These are phyloP conservation scores for Narcine bancroftii DNA, from an alignment of 2,113 vertebrate species.

Conservation along the genomic window DNA sequence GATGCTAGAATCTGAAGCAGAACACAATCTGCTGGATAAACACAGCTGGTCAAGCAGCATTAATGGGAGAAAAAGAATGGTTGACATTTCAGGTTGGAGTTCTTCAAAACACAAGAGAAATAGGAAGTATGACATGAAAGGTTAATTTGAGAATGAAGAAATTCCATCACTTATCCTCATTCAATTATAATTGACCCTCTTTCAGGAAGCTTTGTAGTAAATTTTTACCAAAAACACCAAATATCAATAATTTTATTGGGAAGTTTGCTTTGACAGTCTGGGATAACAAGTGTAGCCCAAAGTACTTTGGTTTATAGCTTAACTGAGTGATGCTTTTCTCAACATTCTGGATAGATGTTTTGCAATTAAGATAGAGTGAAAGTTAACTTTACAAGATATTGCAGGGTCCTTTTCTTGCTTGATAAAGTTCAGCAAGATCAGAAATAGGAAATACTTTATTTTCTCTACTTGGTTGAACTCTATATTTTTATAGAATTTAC, in stretches of 20 bases:
- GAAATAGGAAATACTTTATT: background rate
- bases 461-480: background rate
- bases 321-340: background rate
- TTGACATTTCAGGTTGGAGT: too few relatives aligned
- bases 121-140: background rate
- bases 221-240: slow-evolving; percentile 4
- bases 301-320: background rate
- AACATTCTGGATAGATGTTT: background rate
- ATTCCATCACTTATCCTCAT: background rate
- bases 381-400: background rate
- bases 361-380: background rate
- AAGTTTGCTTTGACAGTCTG: background rate
- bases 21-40: too few relatives aligned
- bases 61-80: too few relatives aligned
- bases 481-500: background rate
- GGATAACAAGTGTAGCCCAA: background rate
- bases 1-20: too few relatives aligned
- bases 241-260: background rate
- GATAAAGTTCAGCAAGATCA: background rate
- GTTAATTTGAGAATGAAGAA: background rate
- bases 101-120: too few relatives aligned
- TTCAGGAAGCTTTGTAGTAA: background rate
- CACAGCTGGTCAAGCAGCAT: too few relatives aligned
- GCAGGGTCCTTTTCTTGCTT: background rate
- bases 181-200: background rate